Base-by-base conservation (phyloP, 1,140 invertebrate species). In the Bombus picipes region DNA sequence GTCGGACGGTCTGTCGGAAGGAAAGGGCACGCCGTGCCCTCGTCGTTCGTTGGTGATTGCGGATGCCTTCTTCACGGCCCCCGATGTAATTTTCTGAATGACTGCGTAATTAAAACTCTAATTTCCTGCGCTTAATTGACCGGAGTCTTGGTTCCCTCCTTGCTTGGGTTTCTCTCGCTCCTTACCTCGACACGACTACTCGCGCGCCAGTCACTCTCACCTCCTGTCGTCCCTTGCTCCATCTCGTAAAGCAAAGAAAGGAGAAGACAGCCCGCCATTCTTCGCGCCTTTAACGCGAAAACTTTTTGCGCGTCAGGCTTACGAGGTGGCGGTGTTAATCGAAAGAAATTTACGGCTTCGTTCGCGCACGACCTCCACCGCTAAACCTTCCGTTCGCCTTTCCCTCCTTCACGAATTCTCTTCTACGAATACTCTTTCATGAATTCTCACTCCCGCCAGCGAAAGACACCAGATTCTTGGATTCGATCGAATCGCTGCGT, bases 71-170 rank as follows among this genome's bases (percentile, higher is more conserved):
- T 90, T 88, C 92, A 91, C 90, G 92, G 93, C 92, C 92, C 91
- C 94, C 95, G 92, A 95, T 95, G 94, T 95, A 95, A 95, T 95
- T 95, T 95, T 95, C 95, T 95, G 95, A 95, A 95, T 95, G 95
- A 95, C 95, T 95, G 94, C 95, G 94, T 95, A 95, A 95, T 95
- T 95, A 95, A 95, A 95, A 95, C 94, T 95, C 95, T 95, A 95
- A 95, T 95, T 95, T 95, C 95, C 95, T 95, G 95, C 93, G 94
- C 94, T 95, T 95, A 95, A 95, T 95, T 95, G 95, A 95, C 94
- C 95, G 93, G 93, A 95, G 94, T 95, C 94, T 95, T 94, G 94
- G 91, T 87, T 89, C 86, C 82, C 90, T 81, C 77, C 87, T 90
- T 87, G 62, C 79, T 85, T 73, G 78, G 79, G 81, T 83, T 66